Base-by-base conservation (phyloP, 2,113 vertebrate species). In the Alectura lathami region DNA sequence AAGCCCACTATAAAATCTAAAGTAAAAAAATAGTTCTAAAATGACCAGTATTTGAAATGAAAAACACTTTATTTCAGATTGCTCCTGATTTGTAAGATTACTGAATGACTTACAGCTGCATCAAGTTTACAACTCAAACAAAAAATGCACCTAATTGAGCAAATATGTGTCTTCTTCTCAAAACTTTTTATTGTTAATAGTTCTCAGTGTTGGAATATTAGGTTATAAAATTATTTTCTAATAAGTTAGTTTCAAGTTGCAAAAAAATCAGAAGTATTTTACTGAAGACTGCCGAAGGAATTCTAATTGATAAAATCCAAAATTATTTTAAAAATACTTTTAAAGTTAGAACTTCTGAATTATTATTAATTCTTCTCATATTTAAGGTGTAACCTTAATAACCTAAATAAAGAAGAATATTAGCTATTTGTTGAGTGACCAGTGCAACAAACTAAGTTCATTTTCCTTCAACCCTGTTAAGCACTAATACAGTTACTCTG, bases 151-250 rank as follows among this genome's bases (percentile, higher is more conserved):
- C 13, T 26, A 72, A 63, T 38, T 74, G 40, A 30, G 47, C 67
- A 62, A 2, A 3, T 6, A 14, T 5, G 2, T 26, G 6, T 34
- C 14, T 36, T 38, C 22, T 38, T 32, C 38, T 17, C 4, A 1
- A 57, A 48, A 36, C 57, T 32, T 48, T 4, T 40, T 29, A 16
- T 40, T 23, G 12, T 23, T 50, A 30, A 16, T 3, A 11, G 53
- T 66, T 48, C 26, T 42, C 14, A 20, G 43, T 54, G 32, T 11
- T 69, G 9, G 32, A 64, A 66, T 43, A 40, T 45, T 42, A 54
- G 20, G 48, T 50, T 13, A 17, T 24, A 69, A 69, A 34, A 50
- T 16, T 22, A 0, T 63, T 57, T 80, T 64, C n/a, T 26, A 40
- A 32, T 15, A 73, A 64, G 17, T 47, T 57, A 42, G 13, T 64